A percentile compares a stretch with the other conserved stretches of the same genome.
Conservation (phyloP, 2,888 invertebrate species). For the Sphaerophoria taeniata region DNA sequence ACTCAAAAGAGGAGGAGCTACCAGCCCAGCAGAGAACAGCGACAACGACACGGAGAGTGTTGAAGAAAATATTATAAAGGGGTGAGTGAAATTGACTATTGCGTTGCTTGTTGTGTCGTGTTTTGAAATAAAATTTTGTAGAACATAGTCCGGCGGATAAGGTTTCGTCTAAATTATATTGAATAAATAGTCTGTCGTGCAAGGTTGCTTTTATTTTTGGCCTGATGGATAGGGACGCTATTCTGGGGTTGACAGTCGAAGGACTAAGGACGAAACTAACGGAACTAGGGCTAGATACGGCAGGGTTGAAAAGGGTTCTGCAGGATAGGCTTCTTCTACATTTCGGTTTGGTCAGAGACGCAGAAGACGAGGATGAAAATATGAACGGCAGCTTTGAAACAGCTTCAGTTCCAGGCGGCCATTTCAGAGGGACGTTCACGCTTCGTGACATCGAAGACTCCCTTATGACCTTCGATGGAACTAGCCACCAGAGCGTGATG, state of each 20-base stretch:
- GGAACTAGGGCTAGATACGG: background rate
- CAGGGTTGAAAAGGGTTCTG: background rate
- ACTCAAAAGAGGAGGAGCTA: too few species aligned
- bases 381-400: background rate
- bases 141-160: background rate
- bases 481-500: constrained; percentile 1
- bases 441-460: constrained; percentile 42
- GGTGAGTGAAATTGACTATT: too few species aligned
- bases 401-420: background rate
- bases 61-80: too few species aligned
- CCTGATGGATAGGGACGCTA: constrained; percentile 4
- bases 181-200: background rate
- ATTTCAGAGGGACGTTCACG: constrained; percentile 12
- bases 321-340: constrained; percentile 7
- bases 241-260: background rate
- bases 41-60: too few species aligned
- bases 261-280: background rate
- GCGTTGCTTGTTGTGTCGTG: too few species aligned
- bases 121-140: too few species aligned
- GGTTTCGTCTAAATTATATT: background rate
- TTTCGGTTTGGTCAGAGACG: background rate
- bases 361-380: background rate
- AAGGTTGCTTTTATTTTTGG: background rate
- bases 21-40: too few species aligned
- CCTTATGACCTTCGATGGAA: constrained; percentile 17